A percentile compares a stretch with the other conserved stretches of the same genome.
Conservation (phyloP, 2,888 invertebrate genomes). For the Melanargia galathea region DNA sequence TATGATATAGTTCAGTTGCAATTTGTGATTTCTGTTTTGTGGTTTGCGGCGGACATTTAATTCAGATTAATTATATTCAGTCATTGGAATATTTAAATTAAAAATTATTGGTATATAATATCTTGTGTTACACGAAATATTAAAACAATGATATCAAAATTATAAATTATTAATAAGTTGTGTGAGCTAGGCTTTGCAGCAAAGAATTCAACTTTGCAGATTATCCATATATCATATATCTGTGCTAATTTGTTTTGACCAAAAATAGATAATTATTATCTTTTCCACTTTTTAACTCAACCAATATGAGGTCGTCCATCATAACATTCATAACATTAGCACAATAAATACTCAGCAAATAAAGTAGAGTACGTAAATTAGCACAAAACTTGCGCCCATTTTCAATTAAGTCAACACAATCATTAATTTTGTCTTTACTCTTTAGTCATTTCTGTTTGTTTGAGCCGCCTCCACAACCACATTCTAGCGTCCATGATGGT, state of each 20-base stretch:
- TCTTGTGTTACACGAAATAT: background rate
- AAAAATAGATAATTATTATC: no score
- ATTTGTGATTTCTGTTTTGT: slow-evolving; percentile 5
- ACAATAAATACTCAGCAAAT: background rate
- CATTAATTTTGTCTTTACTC: background rate
- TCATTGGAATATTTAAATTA: background rate
- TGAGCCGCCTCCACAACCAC: slow-evolving; percentile 62
- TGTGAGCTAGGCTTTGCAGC: no score
- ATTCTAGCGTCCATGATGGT: slow-evolving; percentile 55
- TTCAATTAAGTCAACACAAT: slow-evolving; percentile 2
- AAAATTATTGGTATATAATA: background rate
- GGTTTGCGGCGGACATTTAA: background rate
- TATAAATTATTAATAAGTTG: no score
- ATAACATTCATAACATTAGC: no score
- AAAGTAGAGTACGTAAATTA: background rate
- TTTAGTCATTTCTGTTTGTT: slow-evolving; percentile 55
- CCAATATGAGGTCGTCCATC: no score
- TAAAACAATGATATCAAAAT: no score
- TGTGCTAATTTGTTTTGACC: no score
- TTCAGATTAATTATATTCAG: background rate
- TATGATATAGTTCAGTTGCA: background rate
- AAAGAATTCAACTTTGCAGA: no score
- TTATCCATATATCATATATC: no score
- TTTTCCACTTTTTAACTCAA: no score
- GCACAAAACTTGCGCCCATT: background rate